Evolutionary conservation across 2,888 invertebrate species (phyloP).

Genomic region (Eupithecia insigniata): DNA sequence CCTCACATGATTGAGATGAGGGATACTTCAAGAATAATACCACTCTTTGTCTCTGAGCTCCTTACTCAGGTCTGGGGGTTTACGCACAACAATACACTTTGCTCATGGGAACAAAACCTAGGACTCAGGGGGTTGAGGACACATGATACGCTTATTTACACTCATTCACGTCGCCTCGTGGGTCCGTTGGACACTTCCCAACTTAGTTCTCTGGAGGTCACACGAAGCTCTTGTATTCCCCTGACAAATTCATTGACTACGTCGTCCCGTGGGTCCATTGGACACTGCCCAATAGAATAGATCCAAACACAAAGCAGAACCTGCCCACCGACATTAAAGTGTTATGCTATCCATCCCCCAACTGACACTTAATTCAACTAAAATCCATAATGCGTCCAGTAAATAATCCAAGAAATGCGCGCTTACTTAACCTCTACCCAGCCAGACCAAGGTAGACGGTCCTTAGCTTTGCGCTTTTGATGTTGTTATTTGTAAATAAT

Average conservation of each 20-base stretch:
- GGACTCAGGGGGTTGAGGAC: too few relatives aligned
- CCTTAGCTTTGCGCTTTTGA: constrained; percentile 43
- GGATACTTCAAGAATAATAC: too few relatives aligned
- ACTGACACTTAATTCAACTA: neutral
- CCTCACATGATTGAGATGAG: too few relatives aligned
- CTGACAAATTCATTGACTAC: too few relatives aligned
- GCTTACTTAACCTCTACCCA: constrained; percentile 20
- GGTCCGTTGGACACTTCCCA: neutral
- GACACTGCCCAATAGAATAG: too few relatives aligned
- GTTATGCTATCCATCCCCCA: neutral
- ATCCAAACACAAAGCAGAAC: neutral
- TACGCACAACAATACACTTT: too few relatives aligned
- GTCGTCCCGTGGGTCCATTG: too few relatives aligned
- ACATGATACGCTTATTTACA: too few relatives aligned
- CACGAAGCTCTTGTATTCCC: too few relatives aligned
- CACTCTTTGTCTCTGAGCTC: too few relatives aligned
- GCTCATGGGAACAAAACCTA: too few relatives aligned
- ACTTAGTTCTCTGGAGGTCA: neutral
- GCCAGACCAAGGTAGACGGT: constrained; percentile 35
- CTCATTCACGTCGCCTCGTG: neutral
- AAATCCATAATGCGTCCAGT: neutral
- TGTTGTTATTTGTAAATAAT: constrained; percentile 42
- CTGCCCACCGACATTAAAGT: neutral
- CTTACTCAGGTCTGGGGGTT: too few relatives aligned
- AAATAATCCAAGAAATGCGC: neutral